These are phyloP conservation scores for Megamerina dolium DNA, from an alignment of 2,888 invertebrate genomes.

Conservation along the genomic window DNA sequence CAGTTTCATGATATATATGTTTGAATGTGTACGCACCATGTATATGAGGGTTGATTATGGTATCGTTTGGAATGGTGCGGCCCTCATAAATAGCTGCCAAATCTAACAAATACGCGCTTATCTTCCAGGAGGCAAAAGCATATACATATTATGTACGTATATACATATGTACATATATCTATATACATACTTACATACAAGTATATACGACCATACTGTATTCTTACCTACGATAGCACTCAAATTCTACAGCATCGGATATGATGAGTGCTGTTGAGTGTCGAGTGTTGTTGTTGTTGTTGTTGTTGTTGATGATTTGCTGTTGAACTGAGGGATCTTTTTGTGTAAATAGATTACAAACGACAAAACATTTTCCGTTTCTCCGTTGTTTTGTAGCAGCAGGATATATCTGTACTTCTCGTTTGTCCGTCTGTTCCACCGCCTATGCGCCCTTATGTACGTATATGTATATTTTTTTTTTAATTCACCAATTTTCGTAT, in stretches of 20 bases:
- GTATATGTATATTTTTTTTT: background rate
- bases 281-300: conserved; percentile 21
- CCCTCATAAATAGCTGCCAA: too few species aligned
- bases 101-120: background rate
- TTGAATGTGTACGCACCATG: background rate
- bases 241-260: conserved; percentile 6
- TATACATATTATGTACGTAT: background rate
- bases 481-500: background rate
- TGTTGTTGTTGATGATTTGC: conserved; percentile 7
- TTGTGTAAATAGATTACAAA: conserved; percentile 44
- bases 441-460: background rate
- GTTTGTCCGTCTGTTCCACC: background rate
- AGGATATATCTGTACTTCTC: background rate
- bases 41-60: too few species aligned
- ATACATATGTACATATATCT: conserved; percentile 2
- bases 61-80: too few species aligned
- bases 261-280: conserved; percentile 21
- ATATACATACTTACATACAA: conserved; percentile 1
- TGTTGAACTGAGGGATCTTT: conserved; percentile 20
- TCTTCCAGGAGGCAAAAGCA: background rate
- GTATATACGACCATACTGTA: conserved; percentile 1
- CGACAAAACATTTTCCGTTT: conserved; percentile 41
- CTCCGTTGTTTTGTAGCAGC: conserved; percentile 14
- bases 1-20: background rate
- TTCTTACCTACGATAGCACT: background rate